Evolutionary conservation across 2,797 vertebrate genomes (phyloP), one percentile per base, ranked within the genome.

Genomic region (Hyperoplus lanceolatus): DNA sequence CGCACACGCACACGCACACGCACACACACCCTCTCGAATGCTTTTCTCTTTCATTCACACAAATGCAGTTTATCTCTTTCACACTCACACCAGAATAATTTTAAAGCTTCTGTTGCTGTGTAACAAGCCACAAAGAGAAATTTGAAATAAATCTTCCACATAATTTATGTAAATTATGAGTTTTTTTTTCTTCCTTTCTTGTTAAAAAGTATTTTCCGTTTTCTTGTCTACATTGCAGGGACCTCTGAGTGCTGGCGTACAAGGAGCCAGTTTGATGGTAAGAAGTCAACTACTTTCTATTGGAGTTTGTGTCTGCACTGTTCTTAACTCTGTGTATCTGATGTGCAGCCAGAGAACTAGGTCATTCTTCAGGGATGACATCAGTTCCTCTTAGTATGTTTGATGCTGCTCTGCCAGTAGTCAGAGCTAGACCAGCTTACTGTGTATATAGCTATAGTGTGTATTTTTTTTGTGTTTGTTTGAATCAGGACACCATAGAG

Each of bases 261-360:
- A 98, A 88, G 97, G 97, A 93, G 81, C 82, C 84, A 97, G 96
- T 94, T 91, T 99, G 68, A 95, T 96, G 96, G 98, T 98, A 85
- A 97, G 96, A 80, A 51, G 43, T 49, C 48, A 12, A 3, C 45
- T 14, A 36, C 49, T 75, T 77, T 71, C 8, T 59, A 56, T 60
- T 61, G 45, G 41, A 77, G 48, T 77, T 74, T 73, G 68, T 68
- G 67, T 63, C 39, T 70, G 63, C 54, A 60, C 29, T 29, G 29
- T 68, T 61, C 70, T 48, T 50, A 78, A 50, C 29, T 38, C 10
- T 45, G 42, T 73, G 45, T 72, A 45, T 80, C 67, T 82, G 70
- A 85, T 83, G 71, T 80, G 61, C 54, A 70, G 73, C 82, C 65
- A 74, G 55, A 85, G 68, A 92, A 88, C 71, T 85, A 80, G 84